A percentile compares a stretch with the other conserved stretches of the same genome.
These are phyloP conservation scores for Hystrix brachyura DNA, from an alignment of 2,113 vertebrate genomes.

Conservation along the genomic window DNA sequence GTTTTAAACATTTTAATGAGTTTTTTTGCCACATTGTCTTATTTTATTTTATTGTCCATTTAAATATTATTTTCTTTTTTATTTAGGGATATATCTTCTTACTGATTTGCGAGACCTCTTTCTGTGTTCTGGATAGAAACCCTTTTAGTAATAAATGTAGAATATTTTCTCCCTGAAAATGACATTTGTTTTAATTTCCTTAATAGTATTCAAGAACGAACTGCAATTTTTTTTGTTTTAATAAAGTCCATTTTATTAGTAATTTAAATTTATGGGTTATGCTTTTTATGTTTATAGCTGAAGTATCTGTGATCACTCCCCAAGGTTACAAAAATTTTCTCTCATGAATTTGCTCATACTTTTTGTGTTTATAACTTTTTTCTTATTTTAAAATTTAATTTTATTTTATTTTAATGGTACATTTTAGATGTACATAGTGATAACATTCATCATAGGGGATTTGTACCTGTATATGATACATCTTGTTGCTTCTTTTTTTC, in stretches of 20 bases:
- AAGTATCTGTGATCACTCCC: neutral
- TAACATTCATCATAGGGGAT: no score
- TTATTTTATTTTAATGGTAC: no score
- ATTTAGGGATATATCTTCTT: neutral
- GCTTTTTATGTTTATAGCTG: neutral
- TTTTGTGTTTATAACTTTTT: neutral
- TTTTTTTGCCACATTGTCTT: neutral
- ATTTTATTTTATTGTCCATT: neutral
- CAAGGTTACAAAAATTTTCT: neutral
- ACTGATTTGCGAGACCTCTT: neutral
- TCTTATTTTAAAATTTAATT: no score
- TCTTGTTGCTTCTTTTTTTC: no score
- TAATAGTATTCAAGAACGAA: neutral
- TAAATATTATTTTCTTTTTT: neutral
- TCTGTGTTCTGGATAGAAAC: neutral
- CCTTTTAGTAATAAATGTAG: neutral
- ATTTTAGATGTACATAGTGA: no score
- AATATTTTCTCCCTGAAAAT: neutral
- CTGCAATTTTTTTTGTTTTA: neutral
- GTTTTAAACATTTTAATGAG: neutral
- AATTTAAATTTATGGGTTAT: neutral
- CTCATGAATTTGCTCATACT: neutral
- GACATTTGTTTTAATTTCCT: neutral
- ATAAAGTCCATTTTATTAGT: neutral
- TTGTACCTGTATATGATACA: no score